Conservation (phyloP, 2,113 vertebrate genomes). For the Uropsilus gracilis region DNA sequence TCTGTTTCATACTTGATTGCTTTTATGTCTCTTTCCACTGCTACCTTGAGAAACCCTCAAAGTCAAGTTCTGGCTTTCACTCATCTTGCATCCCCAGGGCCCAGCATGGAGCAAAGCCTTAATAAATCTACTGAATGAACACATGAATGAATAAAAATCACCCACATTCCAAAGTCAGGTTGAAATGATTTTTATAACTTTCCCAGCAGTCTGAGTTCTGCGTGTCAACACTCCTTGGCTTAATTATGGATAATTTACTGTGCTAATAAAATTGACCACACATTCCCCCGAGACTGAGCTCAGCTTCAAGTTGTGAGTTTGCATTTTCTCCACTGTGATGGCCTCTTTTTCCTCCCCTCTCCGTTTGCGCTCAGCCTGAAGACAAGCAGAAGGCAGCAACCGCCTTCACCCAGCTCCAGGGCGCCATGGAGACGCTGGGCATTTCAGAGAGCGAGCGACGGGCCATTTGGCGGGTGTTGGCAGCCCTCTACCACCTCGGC, state of each 20-base stretch:
- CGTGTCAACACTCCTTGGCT: background rate
- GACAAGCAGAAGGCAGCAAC: constrained; percentile 92
- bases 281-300: accelerated
- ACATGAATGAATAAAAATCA: background rate
- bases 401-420: constrained; percentile 90
- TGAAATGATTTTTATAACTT: background rate
- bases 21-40: background rate
- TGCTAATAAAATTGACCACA: background rate
- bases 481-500: constrained; percentile 95
- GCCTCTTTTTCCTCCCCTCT: background rate
- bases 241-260: background rate
- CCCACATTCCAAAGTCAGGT: background rate
- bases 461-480: constrained; percentile 93
- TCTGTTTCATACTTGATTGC: background rate
- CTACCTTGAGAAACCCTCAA: background rate
- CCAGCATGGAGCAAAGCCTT: background rate
- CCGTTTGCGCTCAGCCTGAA: constrained; percentile 87
- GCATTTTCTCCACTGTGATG: accelerated
- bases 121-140: background rate
- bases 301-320: background rate
- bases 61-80: background rate
- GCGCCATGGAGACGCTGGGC: constrained; percentile 92
- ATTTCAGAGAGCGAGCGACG: constrained; percentile 89
- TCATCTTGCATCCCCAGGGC: background rate
- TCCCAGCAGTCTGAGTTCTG: background rate